Base-by-base conservation (phyloP, 1,140 invertebrate genomes). In the Caenorhabditis tropicalis region DNA sequence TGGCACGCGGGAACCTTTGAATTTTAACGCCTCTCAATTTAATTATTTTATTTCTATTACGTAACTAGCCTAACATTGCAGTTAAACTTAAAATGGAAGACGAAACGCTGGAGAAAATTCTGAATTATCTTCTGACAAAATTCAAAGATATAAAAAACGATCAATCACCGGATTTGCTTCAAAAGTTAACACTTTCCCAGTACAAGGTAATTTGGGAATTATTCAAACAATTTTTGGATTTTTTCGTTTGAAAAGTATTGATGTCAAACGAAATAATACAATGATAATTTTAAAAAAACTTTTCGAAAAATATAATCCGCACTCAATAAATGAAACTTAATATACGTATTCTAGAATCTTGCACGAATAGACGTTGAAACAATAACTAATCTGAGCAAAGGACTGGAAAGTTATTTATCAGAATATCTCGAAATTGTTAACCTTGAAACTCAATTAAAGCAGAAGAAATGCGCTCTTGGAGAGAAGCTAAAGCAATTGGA, bases 1-100 rank as follows among this genome's bases (percentile, higher is more conserved):
- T 36, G 19, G 65, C 36, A 74, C 33, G 65, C 65, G 65, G 36
- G 65, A 74, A 74, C 12, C 65, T 39, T 43, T 74, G 33, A 74
- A 43, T 74, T 74, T 74, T 36, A 74, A 74, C 36, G 29, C 19
- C 36, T 65, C 7, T 65, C 48, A 10, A n/a, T 9, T 10, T 65
- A 5, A 9, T 56, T 56, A 19, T 27, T 29, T 4, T 9, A 10
- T 10, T 7, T 10, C 21, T 36, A 2, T 15, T 33, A 2, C 53
- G 24, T 19, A 16, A 33, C 33, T 36, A 27, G 7, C 19, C 19
- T 65, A 65, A 7, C 15, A 24, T n/a, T 58, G n/a, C 24, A 58
- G 15, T n/a, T 0, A 15, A 65, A 65, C 16, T 7, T 15, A 33
- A 65, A 65, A 65, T 65, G 58, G n/a, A 1, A 2, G 31, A 65